Percentiles rank a stretch among this genome's conserved stretches.
These are phyloP conservation scores for Rhadina sibilatrix DNA, from an alignment of 2,113 vertebrate genomes.

Conservation along the genomic window DNA sequence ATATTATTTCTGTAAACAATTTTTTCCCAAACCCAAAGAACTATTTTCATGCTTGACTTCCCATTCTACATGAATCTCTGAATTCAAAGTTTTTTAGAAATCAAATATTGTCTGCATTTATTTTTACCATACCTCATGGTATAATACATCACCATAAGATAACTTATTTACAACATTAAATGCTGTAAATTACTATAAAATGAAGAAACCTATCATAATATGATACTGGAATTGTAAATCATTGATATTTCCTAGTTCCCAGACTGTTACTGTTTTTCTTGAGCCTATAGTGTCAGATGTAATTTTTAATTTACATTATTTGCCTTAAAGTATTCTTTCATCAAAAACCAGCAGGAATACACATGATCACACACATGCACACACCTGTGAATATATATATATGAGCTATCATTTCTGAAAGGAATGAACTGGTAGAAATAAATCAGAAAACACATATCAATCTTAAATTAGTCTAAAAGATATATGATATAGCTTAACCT, in stretches of 20 bases:
- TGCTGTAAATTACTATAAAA: conserved; percentile 60
- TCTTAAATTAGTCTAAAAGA: background rate
- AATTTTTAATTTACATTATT: background rate
- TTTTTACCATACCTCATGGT: conserved; percentile 47
- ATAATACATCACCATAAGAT: conserved; percentile 50
- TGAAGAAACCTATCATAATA: conserved; percentile 29
- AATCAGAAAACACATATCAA: background rate
- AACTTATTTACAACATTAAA: conserved; percentile 56
- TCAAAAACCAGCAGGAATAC: background rate
- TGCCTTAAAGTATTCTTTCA: conserved; percentile 53
- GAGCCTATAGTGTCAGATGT: background rate
- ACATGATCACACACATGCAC: background rate
- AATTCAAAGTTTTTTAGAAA: conserved; percentile 56
- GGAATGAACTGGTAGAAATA: background rate
- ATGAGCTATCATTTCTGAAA: conserved; percentile 16
- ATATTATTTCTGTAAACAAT: background rate
- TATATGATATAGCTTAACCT: background rate
- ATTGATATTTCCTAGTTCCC: conserved; percentile 5
- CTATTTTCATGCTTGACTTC: background rate
- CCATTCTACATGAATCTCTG: conserved; percentile 18
- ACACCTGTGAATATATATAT: background rate
- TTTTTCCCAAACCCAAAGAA: background rate
- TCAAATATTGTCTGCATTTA: conserved; percentile 24
- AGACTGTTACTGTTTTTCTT: conserved; percentile 60
- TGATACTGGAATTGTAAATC: conserved; percentile 42